Percentiles rank a stretch among this genome's conserved stretches.
phyloP scores from a whole-genome alignment of 2,888 invertebrate genomes.

The Periphyllus acericola region DNA sequence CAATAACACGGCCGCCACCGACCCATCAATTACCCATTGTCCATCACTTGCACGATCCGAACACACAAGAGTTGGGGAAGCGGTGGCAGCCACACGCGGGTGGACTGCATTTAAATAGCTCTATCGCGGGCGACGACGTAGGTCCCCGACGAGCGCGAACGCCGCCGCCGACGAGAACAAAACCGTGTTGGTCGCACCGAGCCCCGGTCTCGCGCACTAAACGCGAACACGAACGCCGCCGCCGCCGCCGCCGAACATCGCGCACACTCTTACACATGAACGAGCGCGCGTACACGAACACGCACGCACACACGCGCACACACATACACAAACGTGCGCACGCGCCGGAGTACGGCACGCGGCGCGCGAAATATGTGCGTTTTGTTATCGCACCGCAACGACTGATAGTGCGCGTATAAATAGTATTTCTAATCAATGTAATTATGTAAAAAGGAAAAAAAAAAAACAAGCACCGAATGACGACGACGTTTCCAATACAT shows the following conservation, averaged over 20 bases:
- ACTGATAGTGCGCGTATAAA: conserved; percentile 23
- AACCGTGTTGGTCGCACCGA: conserved; percentile 1
- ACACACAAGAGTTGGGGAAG: not conserved
- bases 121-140: not conserved
- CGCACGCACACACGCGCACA: too few relatives aligned
- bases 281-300: too few relatives aligned
- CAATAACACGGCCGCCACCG: not conserved
- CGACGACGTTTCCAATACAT: not conserved
- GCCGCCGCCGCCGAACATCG: not conserved
- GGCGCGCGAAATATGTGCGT: conserved; percentile 25
- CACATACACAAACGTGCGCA: not conserved
- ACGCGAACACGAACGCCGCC: not conserved
- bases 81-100: not conserved
- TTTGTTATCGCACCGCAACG: conserved; percentile 19
- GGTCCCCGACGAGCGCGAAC: not conserved
- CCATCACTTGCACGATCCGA: conserved; percentile 2
- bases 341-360: not conserved
- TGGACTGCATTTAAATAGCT: too few relatives aligned
- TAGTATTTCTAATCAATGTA: not conserved
- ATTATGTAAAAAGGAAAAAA: not conserved
- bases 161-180: conserved; percentile 20
- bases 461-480: not conserved
- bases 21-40: not conserved
- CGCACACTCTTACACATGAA: not conserved
- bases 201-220: not conserved